phyloP scores from a whole-genome alignment of 1,140 invertebrate genomes.

The Sinella curviseta region DNA sequence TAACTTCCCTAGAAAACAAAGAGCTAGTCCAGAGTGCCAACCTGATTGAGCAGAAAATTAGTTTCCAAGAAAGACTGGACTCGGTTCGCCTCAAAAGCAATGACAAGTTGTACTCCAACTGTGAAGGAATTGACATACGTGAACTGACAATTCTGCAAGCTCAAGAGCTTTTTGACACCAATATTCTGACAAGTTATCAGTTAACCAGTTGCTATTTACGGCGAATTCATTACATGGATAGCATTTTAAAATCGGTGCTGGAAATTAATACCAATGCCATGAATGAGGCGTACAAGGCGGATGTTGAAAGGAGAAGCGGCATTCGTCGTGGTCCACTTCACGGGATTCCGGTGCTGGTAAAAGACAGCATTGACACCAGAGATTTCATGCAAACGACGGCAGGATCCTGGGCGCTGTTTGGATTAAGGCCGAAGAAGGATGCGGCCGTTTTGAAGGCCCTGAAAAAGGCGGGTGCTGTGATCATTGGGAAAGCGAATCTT shows the following conservation, averaged over 20 bases:
- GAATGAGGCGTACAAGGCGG: not conserved
- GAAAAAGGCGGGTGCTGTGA: constrained; percentile 27
- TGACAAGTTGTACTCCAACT: too few relatives aligned
- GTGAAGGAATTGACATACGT: not conserved
- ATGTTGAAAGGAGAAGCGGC: not conserved
- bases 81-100: too few relatives aligned
- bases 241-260: not conserved
- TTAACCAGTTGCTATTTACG: not conserved
- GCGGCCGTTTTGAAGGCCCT: constrained; percentile 25
- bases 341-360: constrained; percentile 38
- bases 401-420: constrained; percentile 31
- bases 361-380: constrained; percentile 31
- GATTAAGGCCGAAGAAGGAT: constrained; percentile 22
- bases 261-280: constrained; percentile 4
- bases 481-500: constrained; percentile 34
- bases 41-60: too few relatives aligned
- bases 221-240: not conserved
- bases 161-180: not conserved
- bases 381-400: constrained; percentile 34
- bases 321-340: not conserved
- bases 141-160: not conserved
- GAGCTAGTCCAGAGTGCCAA: too few relatives aligned
- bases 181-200: not conserved
- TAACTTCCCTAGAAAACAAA: too few relatives aligned
- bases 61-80: too few relatives aligned